phyloP scores from a whole-genome alignment of 2,113 vertebrate genomes.

The Felis chaus region DNA sequence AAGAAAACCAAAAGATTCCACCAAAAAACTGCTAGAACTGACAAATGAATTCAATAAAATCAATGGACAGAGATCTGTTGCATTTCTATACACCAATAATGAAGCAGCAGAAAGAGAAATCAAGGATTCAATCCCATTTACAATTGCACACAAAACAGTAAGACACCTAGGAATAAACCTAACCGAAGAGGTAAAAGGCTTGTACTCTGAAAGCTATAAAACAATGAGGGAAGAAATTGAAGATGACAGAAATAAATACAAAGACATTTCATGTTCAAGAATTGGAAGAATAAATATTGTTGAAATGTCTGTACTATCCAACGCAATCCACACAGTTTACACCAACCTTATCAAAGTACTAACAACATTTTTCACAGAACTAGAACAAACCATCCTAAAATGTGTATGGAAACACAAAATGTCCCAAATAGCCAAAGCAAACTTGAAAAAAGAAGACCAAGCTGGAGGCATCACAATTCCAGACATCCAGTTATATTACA shows the following conservation, averaged over 20 bases:
- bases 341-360: neutral
- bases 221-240: too few species aligned
- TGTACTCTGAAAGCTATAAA: too few species aligned
- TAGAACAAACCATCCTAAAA: neutral
- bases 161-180: too few species aligned
- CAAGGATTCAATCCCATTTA: too few species aligned
- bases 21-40: neutral
- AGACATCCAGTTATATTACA: neutral
- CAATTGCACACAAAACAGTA: too few species aligned
- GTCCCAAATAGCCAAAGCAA: neutral
- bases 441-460: neutral
- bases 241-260: too few species aligned
- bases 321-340: neutral
- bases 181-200: too few species aligned
- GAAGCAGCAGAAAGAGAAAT: too few species aligned
- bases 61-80: too few species aligned
- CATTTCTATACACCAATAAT: too few species aligned
- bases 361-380: neutral
- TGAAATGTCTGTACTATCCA: neutral
- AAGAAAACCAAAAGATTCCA: neutral
- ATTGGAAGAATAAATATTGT: too few species aligned
- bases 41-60: neutral
- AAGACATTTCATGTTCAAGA: too few species aligned
- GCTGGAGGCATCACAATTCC: neutral
- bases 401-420: neutral